phyloP scores from a whole-genome alignment of 2,888 invertebrate species.

The Hyles lineata region DNA sequence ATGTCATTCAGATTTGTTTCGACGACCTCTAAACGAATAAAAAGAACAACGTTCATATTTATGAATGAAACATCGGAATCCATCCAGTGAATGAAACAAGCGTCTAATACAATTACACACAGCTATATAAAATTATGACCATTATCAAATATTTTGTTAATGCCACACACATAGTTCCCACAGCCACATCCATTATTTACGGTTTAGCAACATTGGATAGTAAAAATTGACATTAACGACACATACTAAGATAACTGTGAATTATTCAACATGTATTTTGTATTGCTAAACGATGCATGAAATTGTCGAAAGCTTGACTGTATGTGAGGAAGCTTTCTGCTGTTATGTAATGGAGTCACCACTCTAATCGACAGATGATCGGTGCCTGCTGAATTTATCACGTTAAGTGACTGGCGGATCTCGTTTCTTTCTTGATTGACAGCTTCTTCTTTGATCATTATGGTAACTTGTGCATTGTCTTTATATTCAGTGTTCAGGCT shows the following conservation, averaged over 20 bases:
- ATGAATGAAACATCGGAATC: slow-evolving; percentile 46
- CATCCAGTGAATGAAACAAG: slow-evolving; percentile 36
- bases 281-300: slow-evolving; percentile 54
- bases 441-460: neutral
- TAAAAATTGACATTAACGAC: slow-evolving; percentile 59
- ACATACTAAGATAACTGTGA: slow-evolving; percentile 50
- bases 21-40: neutral
- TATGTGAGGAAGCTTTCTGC: slow-evolving; percentile 31
- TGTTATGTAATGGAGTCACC: slow-evolving; percentile 21
- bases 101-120: slow-evolving; percentile 46
- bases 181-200: slow-evolving; percentile 52
- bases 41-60: slow-evolving; percentile 32
- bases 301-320: slow-evolving; percentile 53
- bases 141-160: slow-evolving; percentile 31
- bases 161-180: slow-evolving; percentile 46
- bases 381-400: neutral
- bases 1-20: neutral
- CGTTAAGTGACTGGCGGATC: neutral
- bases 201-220: slow-evolving; percentile 54
- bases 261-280: slow-evolving; percentile 53
- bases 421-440: slow-evolving; percentile 14
- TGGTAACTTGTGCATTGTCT: no score
- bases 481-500: no score
- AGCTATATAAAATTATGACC: slow-evolving; percentile 44
- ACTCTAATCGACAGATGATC: slow-evolving; percentile 16